Evolutionary conservation across 2,888 invertebrate species (phyloP), one percentile per base, ranked within the genome.

Genomic region (Strigamia transsilvanica): DNA sequence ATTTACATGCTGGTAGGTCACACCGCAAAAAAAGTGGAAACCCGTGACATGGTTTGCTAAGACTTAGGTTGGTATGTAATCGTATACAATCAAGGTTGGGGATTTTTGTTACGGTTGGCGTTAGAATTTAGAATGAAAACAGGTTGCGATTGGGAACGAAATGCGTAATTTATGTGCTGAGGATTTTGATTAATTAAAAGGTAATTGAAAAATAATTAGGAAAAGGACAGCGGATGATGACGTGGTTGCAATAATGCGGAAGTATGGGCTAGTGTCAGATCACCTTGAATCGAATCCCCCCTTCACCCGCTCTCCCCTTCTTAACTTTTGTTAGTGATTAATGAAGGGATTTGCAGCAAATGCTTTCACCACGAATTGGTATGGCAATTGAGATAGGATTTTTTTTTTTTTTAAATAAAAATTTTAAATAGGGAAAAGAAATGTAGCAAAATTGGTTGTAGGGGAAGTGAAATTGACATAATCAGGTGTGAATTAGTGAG

Each of bases 1-100:
- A 46, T 46, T 46, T 46, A 46, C 46, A 46, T 46, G 46, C n/a
- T 46, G 46, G 46, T 46, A 46, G 46, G 46, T 46, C 46, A 46
- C 13, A 12, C 46, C 46, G 15, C 46, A 15, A 46, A 46, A 46
- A 46, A 46, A 46, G 46, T 46, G 46, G 46, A 46, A 46, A 46
- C 46, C 46, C 46, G 46, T 46, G 46, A 46, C 46, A 46, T 46
- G 46, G 46, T 46, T 46, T 46, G 46, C 46, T 46, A 46, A 46
- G 46, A n/a, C 46, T 6, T n/a, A 10, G 46, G 46, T n/a, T 13
- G 12, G 46, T 15, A 46, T 46, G 46, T 46, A 46, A 46, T n/a
- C 13, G 46, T 46, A 46, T 46, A 46, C 46, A 46, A 46, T 46
- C 46, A 46, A 46, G 46, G 46, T 46, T 46, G 15, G 46, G 46